Percentiles rank a stretch among this genome's conserved stretches.
Conservation (phyloP, 1,140 invertebrate species). For the Dreissena polymorpha region DNA sequence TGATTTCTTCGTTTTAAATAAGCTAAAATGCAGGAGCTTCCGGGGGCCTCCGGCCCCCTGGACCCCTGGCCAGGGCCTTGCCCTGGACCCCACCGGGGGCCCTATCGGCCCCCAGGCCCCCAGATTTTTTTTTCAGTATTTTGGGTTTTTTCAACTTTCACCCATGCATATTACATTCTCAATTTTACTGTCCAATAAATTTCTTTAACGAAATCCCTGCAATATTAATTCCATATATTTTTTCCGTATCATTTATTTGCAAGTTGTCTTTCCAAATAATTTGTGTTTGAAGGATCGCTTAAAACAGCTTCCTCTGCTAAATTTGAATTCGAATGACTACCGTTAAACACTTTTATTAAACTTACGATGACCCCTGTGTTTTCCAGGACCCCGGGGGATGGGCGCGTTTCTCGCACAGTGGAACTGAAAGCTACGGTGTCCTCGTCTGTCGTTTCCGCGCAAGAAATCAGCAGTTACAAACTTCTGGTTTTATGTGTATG, state of each 20-base stretch:
- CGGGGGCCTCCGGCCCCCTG: no score
- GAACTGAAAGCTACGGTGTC: neutral
- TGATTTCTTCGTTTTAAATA: no score
- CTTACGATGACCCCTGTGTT: neutral
- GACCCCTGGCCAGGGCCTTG: no score
- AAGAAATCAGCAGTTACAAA: neutral
- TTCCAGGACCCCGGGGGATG: neutral
- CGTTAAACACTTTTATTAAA: neutral
- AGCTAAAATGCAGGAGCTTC: no score
- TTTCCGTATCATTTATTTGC: neutral
- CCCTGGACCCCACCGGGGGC: no score
- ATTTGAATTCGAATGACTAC: neutral
- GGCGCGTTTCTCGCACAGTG: neutral
- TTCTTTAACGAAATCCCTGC: neutral
- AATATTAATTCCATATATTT: neutral
- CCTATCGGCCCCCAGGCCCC: no score
- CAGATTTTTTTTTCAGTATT: no score
- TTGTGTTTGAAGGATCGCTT: neutral
- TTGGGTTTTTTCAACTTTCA: no score
- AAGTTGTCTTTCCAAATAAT: neutral
- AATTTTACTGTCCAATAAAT: no score
- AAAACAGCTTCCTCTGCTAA: neutral
- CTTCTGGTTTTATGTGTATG: neutral
- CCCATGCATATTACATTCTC: no score
- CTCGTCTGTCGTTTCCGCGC: neutral